Evolutionary conservation across 2,797 vertebrate genomes (phyloP).

Genomic region (Syngnathus acus): DNA sequence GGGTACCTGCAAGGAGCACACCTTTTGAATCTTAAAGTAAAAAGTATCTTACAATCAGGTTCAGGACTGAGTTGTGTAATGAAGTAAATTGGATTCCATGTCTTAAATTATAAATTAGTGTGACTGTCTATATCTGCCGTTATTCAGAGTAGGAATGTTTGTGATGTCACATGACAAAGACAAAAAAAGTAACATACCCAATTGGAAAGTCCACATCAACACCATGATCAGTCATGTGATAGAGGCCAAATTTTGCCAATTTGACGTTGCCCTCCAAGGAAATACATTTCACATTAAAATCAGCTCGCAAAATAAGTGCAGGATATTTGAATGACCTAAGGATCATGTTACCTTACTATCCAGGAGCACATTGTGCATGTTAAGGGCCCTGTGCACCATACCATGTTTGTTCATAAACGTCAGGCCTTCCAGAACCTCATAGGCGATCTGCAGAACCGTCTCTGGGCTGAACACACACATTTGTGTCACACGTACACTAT

Average conservation of each 20-base stretch:
- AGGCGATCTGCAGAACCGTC: conserved; percentile 80
- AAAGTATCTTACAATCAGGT: neutral
- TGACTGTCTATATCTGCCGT: too few relatives aligned
- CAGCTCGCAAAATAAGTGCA: neutral
- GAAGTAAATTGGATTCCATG: neutral
- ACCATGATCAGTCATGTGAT: conserved; percentile 95
- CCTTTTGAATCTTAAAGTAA: neutral
- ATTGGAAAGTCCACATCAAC: conserved; percentile 97
- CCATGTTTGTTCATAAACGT: conserved; percentile 88
- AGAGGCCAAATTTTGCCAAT: conserved; percentile 93
- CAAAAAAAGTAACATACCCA: conserved; percentile 71
- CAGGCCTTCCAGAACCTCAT: conserved; percentile 87
- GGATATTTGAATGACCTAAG: neutral
- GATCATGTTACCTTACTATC: conserved; percentile 78
- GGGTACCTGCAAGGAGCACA: conserved; percentile 75
- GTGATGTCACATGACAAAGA: conserved; percentile 2
- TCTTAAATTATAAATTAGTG: neutral
- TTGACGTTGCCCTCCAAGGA: conserved; percentile 82
- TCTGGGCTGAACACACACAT: conserved; percentile 49
- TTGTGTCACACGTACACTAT: conserved; percentile 1
- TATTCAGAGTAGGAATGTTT: too few relatives aligned
- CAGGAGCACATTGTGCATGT: conserved; percentile 84
- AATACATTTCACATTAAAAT: conserved; percentile 11
- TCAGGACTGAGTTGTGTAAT: neutral
- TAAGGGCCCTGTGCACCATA: conserved; percentile 88